Base-by-base conservation (phyloP, 2,888 invertebrate species). In the Mactromeris polynyma region DNA sequence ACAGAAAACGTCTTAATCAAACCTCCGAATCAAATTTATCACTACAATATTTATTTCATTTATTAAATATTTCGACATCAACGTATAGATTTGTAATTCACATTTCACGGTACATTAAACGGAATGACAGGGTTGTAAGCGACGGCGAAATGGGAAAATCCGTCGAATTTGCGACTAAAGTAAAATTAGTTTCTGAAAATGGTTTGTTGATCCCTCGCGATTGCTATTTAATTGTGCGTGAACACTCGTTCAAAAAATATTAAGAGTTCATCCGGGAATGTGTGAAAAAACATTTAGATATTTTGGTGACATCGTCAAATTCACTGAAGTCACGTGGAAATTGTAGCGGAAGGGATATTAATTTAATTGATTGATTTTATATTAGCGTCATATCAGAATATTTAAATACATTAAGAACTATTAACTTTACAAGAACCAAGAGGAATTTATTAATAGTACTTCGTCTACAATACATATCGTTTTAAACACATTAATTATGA, bases 81-180 rank as follows among this genome's bases (percentile, higher is more conserved):
- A 51, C 40, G 77, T 33, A 69, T 31, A 77, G 40, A 64, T 83
- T 73, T 73, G 77, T 77, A 77, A 83, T 83, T 83, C 84, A 78
- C 84, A 84, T 77, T 84, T 84, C 84, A 84, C 54, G 84, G 84
- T 21, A 84, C 84, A 84, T 84, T 84, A 78, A 84, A 36, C 54
- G n/a, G 38, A 73, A 31, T 54, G 78, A 84, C 77, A 54, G 54
- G 26, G 36, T 69, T 17, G 21, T 73, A 73, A 83, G 73, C 42
- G 83, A 26, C 54, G 26, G 40, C 31, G 46, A 83, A 83, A 31
- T 42, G 42, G 42, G 33, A 83, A 83, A 82, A 64, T 73, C 42
- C 19, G 21, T 17, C 40, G 83, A 83, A 69, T 83, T 79, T 83
- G 40, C 40, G 83, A 83, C 69, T 83, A 83, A 83, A 46, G 40